Evolutionary conservation across 2,888 invertebrate genomes (phyloP), one percentile per base, ranked within the genome.

Genomic region (Horisme vitalbata): DNA sequence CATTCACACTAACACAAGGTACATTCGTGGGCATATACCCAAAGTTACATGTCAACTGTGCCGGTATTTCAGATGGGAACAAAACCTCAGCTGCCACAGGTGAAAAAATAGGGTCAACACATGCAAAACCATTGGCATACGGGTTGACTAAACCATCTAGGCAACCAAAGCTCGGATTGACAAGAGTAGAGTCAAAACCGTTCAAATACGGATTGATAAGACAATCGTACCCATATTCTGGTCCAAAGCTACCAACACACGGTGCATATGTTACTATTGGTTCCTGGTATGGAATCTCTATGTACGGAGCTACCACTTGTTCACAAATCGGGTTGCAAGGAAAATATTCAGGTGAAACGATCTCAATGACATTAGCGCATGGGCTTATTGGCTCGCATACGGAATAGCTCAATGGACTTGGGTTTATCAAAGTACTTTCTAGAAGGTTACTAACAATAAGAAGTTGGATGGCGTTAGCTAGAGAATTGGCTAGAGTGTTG

Each of bases 391-490:
- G 4, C n/a, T 48, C 48, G 12, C n/a, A 11, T 7, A 34, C 7
- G 10, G 20, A 11, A 3, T 26, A 13, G 8, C 13, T 2, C 1
- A 21, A 8, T 1, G 26, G 11, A 12, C 9, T 31, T 1, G 35
- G 27, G 20, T 13, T 27, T n/a, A 24, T 26, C 8, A 50, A 24
- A 0, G 68, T 63, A 12, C 61, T 63, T 37, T 76, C 74, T 1
- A 83, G 61, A 0, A 82, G 51, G 5, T 82, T 76, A n/a, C 77
- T 80, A 0, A 79, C 74, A 0, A 85, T 75, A 0, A 83, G 53
- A 0, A 83, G 50, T 44, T 83, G 83, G 1, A 85, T 48, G 0
- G 82, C 74, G 18, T 83, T 83, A 0, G 80, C 83, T 13, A 85
- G 54, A 0, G 80, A 57, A 34, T 74, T 82, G 1, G 79, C 71